Evolutionary conservation across 2,113 vertebrate genomes (phyloP).

Genomic region (Bos taurus): DNA sequence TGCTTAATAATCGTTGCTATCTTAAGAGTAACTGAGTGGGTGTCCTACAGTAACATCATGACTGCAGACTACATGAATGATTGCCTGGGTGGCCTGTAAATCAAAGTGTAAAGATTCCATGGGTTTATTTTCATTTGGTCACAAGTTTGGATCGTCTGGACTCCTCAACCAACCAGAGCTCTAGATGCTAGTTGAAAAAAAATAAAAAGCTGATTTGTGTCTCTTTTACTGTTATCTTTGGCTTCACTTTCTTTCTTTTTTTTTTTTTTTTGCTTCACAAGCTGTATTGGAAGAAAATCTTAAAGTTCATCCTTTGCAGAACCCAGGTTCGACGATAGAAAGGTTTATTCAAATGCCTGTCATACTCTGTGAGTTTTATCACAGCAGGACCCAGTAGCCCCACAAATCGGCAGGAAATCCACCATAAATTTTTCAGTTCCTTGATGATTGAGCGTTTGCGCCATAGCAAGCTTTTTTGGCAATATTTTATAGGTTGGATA

Average conservation of each 20-base stretch:
- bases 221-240: not conserved
- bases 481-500: slow-evolving; percentile 58
- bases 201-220: not conserved
- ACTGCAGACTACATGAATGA: not conserved
- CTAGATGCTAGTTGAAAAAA: not conserved
- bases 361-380: slow-evolving; percentile 52
- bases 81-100: slow-evolving; percentile 68
- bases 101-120: slow-evolving; percentile 72
- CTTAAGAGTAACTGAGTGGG: not conserved
- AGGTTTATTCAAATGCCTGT: slow-evolving; percentile 61
- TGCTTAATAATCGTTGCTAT: not conserved
- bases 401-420: slow-evolving; percentile 56
- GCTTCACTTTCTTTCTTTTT: not conserved
- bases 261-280: not conserved
- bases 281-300: slow-evolving; percentile 51
- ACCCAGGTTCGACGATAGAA: slow-evolving; percentile 54
- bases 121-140: slow-evolving; percentile 59
- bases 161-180: not conserved
- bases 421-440: slow-evolving; percentile 68
- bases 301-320: slow-evolving; percentile 42
- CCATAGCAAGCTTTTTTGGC: slow-evolving; percentile 59
- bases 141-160: slow-evolving; percentile 65
- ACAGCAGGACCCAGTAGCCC: slow-evolving; percentile 46
- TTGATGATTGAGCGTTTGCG: slow-evolving; percentile 59
- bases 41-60: not conserved